Evolutionary conservation across 1,140 invertebrate genomes (phyloP), one percentile per base, ranked within the genome.

Genomic region (Drosophila prosaltans): DNA sequence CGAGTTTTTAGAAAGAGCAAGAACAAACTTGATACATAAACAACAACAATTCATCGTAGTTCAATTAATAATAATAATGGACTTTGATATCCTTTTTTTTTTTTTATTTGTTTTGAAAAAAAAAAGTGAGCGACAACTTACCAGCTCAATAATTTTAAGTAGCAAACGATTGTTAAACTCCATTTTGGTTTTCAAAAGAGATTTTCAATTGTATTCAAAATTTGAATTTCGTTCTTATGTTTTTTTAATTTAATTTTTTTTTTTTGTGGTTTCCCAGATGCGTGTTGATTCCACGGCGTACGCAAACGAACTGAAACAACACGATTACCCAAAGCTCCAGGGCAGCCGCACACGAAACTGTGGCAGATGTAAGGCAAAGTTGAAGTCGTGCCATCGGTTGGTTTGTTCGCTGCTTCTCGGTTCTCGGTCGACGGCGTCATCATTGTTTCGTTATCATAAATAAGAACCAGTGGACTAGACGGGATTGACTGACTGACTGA

Each of bases 121-220:
- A 16, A 16, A 16, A 16, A 16, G 16, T 16, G 16, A 16, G 16
- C 16, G 0, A 16, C 16, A 16, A 16, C 91, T 91, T 55, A 92
- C 91, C 90, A 92, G 68, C 82, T 92, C 88, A 48, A 92, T 91
- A 58, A 92, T 86, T 77, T 92, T 92, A 63, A 91, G 70, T 57
- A 91, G 62, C 51, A 91, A 71, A 77, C 90, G 91, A 81, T 92
- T 91, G 74, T 92, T 91, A 69, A 91, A 89, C 75, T 92, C 84
- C 91, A 92, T 91, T 30, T 21, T 63, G 30, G 7, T 43, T 40
- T 55, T 45, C 41, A 16, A 36, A 36, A 36, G 3, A 36, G 3
- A 32, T 74, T 61, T 45, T 62, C 60, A 41, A 32, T 39, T 65
- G 6, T 40, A 16, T 58, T 68, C 68, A 55, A 39, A 65, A 69